phyloP scores from a whole-genome alignment of 64 coral and sea anemone species.

The Montipora capricornis region DNA sequence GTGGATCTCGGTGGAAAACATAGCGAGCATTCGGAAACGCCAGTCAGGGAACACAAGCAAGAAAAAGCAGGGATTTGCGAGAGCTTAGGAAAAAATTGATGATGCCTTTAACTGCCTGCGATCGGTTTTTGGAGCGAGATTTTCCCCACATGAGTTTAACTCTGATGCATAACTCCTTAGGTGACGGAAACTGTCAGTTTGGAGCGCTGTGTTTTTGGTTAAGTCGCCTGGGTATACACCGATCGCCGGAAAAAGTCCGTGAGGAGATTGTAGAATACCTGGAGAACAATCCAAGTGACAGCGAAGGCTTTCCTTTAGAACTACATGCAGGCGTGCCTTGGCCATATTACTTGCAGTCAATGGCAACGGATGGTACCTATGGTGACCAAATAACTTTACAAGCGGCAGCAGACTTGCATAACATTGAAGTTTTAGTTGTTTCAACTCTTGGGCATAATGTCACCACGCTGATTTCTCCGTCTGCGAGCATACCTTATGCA shows the following conservation, averaged over 20 bases:
- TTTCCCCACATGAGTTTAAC: too few species aligned
- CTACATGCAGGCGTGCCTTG: not conserved
- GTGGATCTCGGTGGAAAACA: too few species aligned
- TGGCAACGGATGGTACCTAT: conserved; percentile 34
- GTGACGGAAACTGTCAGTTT: not conserved
- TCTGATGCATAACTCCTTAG: conserved; percentile 17
- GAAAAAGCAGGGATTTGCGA: too few species aligned
- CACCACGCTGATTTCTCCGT: conserved; percentile 7
- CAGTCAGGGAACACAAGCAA: too few species aligned
- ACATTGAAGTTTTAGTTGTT: not conserved
- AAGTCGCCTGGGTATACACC: not conserved
- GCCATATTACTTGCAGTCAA: conserved; percentile 18
- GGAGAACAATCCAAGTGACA: not conserved
- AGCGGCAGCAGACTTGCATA: conserved; percentile 33
- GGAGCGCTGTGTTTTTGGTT: too few species aligned
- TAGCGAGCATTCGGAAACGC: too few species aligned
- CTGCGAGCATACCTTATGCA: not conserved
- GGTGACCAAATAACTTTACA: conserved; percentile 62
- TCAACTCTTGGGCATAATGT: conserved; percentile 33
- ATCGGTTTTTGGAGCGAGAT: too few species aligned
- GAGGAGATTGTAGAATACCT: conserved; percentile 24
- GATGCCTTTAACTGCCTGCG: too few species aligned
- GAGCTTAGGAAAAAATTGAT: too few species aligned
- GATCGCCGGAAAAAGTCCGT: not conserved
- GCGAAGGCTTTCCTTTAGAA: conserved; percentile 22